Evolutionary conservation across 2,888 invertebrate genomes (phyloP), one percentile per base, ranked within the genome.

Genomic region (Hypomecis punctinalis): DNA sequence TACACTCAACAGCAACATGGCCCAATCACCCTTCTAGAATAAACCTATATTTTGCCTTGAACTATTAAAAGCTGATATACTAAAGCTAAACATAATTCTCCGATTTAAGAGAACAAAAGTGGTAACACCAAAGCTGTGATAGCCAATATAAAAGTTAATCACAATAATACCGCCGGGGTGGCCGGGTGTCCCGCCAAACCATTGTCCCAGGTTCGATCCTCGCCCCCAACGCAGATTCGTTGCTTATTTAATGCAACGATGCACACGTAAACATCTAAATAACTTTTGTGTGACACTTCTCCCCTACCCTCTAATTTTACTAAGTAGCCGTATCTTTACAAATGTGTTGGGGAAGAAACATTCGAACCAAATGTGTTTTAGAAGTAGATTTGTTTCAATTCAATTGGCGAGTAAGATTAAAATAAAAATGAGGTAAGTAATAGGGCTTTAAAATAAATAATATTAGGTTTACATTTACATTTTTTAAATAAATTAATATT

Each of bases 191-290:
- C 81, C 81, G 80, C 80, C 39, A 79, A 23, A 82, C 76, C 84
- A 87, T 89, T 91, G 90, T 91, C 83, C 88, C 88, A 83, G 85
- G 85, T 86, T 84, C 79, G 79, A 82, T 72, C 77, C 78, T 77
- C 73, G 68, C 82, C 88, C 91, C 90, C 90, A 83, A 85, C 89
- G 79, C 81, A 84, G 89, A 91, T 89, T 88, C 91, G 85, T 90
- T 89, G 89, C 92, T 90, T 90, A 93, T 93, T 93, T 92, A 91
- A 92, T 92, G 91, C 91, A 91, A 90, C 91, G 88, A 83, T 91
- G 91, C 91, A 92, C 92, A 90, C 91, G 89, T 89, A 92, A 92
- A 93, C 92, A 92, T 93, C 92, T 92, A 92, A 91, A 93, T 93
- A 92, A 92, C 91, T 91, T 91, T 90, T 90, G 91, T 89, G 91